A percentile compares a stretch with the other conserved stretches of the same genome.
phyloP scores from a whole-genome alignment of 2,888 invertebrate genomes.

The Clistopyga incitator region DNA sequence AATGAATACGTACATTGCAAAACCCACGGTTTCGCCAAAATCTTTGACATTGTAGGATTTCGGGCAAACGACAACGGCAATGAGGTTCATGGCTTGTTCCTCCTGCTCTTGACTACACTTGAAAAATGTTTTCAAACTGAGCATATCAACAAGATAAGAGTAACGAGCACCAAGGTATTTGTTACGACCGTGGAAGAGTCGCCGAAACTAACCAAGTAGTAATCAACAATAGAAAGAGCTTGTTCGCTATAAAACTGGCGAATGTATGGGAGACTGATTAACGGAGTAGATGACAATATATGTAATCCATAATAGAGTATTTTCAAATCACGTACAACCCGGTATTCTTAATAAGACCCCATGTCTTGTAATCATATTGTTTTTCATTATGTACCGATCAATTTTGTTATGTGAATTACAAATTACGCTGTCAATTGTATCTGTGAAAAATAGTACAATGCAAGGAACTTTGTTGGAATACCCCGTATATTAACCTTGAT shows the following conservation, averaged over 20 bases:
- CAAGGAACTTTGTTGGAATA: too few relatives aligned
- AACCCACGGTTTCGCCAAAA: background rate
- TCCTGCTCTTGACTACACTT: background rate
- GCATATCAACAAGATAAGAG: background rate
- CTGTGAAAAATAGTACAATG: too few relatives aligned
- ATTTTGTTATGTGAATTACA: too few relatives aligned
- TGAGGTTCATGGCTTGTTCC: constrained; percentile 1
- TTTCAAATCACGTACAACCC: background rate
- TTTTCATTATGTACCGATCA: too few relatives aligned
- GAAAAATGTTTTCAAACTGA: background rate
- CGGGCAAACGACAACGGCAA: background rate
- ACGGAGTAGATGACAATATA: too few relatives aligned
- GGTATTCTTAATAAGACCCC: too few relatives aligned
- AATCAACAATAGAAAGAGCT: background rate
- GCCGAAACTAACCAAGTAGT: background rate
- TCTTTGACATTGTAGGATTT: background rate
- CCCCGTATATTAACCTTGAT: too few relatives aligned
- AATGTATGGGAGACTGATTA: constrained; percentile 2
- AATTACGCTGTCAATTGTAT: too few relatives aligned
- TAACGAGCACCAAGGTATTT: background rate
- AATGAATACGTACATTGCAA: background rate
- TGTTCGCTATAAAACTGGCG: background rate
- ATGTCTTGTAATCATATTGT: too few relatives aligned
- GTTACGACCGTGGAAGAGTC: background rate
- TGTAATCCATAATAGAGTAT: background rate